phyloP scores from a whole-genome alignment of 2,113 vertebrate genomes.

The Noturus placidus region DNA sequence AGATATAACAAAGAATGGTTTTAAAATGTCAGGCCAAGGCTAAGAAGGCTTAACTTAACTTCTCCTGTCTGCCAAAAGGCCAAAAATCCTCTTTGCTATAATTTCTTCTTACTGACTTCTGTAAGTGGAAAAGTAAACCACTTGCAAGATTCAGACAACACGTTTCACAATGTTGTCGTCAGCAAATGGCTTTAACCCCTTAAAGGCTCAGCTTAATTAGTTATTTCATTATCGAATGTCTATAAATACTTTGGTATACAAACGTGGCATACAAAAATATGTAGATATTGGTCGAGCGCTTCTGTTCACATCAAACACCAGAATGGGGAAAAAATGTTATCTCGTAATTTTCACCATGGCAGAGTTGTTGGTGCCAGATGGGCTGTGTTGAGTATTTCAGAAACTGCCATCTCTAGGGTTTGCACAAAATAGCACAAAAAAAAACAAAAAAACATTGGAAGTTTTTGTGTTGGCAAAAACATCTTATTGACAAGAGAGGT shows the following conservation, averaged over 20 bases:
- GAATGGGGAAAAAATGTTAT: neutral
- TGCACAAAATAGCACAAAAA: neutral
- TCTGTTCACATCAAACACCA: neutral
- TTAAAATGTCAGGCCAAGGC: constrained; percentile 44
- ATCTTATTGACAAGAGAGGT: neutral
- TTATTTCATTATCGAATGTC: neutral
- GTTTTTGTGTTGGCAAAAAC: neutral
- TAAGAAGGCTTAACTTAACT: constrained; percentile 14
- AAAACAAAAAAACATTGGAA: neutral
- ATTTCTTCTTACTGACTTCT: constrained; percentile 23
- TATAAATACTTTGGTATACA: too few species aligned
- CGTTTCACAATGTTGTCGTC: constrained; percentile 42
- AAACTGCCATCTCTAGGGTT: neutral
- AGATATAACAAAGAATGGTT: constrained; percentile 47
- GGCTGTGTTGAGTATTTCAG: neutral
- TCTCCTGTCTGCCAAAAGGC: constrained; percentile 45
- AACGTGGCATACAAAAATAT: neutral
- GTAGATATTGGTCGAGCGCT: neutral
- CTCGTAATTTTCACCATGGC: neutral
- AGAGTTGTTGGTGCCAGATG: neutral
- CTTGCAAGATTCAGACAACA: constrained; percentile 43
- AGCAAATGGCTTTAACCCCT: constrained; percentile 36
- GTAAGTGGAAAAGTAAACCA: constrained; percentile 51
- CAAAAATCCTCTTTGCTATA: neutral
- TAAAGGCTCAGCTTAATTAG: neutral